phyloP scores from a whole-genome alignment of 2,797 vertebrate genomes.

The Strix occidentalis region DNA sequence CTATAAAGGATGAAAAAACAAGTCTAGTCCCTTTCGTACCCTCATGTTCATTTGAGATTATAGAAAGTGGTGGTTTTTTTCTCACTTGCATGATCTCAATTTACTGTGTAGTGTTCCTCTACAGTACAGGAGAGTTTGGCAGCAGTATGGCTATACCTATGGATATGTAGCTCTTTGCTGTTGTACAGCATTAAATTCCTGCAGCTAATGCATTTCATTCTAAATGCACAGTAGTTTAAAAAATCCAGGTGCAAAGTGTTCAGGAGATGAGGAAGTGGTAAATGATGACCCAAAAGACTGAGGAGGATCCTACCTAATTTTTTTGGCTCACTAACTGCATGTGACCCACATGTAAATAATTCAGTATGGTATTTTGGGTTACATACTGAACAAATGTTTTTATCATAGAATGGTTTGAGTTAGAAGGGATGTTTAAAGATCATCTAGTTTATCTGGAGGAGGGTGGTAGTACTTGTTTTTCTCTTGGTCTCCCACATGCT shows the following conservation, averaged over 20 bases:
- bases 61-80: neutral
- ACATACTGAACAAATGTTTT: neutral
- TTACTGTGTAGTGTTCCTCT: neutral
- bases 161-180: neutral
- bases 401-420: neutral
- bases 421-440: neutral
- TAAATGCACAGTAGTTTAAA: neutral
- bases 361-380: neutral
- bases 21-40: neutral
- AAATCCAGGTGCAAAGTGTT: neutral
- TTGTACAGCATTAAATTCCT: neutral
- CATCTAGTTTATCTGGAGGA: neutral
- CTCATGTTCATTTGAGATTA: neutral
- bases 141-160: neutral
- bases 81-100: neutral
- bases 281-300: neutral
- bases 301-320: neutral
- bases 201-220: neutral
- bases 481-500: neutral
- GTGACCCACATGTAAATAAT: neutral
- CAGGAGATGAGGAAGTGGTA: neutral
- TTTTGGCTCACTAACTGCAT: neutral
- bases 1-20: neutral
- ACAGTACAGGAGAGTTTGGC: neutral
- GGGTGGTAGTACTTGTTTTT: neutral